A percentile compares a stretch with the other conserved stretches of the same genome.
Conservation (phyloP, 2,113 vertebrate species). For the Otocyon megalotis region DNA sequence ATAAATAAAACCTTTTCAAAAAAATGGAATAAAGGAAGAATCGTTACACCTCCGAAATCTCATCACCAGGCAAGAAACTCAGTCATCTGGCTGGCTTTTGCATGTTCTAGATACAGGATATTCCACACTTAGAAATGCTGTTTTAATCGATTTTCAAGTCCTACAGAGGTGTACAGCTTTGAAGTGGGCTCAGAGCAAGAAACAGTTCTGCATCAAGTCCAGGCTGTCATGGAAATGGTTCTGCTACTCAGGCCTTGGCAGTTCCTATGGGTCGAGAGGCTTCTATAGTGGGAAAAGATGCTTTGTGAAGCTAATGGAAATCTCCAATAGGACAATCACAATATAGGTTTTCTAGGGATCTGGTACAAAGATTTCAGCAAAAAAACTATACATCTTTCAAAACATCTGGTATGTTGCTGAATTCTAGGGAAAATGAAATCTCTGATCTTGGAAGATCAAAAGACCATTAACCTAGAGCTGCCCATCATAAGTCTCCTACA, state of each 20-base stretch:
- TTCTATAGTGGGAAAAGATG: not conserved
- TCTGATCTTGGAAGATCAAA: not conserved
- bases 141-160: not conserved
- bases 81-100: not conserved
- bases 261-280: not conserved
- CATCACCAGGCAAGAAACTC: not conserved
- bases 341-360: not conserved
- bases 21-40: not conserved
- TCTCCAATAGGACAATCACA: not conserved
- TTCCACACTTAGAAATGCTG: not conserved
- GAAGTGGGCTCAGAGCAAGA: not conserved
- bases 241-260: not conserved
- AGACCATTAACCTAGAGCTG: not conserved
- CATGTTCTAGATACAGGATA: not conserved
- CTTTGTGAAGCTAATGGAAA: not conserved
- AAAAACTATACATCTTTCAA: not conserved
- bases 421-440: not conserved
- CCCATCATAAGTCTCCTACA: not conserved
- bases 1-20: too few relatives aligned
- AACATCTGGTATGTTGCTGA: not conserved
- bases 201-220: not conserved
- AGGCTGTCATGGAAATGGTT: not conserved
- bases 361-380: not conserved
- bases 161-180: not conserved
- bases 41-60: not conserved